Base-by-base conservation (phyloP, 2,113 vertebrate species). In the Physeter macrocephalus region DNA sequence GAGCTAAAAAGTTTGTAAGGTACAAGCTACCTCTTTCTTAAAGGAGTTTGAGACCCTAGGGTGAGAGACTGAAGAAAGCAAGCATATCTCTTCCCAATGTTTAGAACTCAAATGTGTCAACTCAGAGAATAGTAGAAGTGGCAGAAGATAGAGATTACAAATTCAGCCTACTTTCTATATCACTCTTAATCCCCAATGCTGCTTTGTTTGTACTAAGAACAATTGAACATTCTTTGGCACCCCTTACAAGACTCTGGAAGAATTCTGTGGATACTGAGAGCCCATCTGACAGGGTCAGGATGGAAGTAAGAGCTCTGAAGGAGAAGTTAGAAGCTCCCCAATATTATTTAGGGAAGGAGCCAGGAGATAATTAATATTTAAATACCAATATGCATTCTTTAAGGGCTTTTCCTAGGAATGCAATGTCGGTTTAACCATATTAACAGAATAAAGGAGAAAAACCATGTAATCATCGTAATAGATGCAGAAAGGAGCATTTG, bases 401-500 rank as follows among this genome's bases (percentile, higher is more conserved):
- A 43, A 92, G 74, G 15, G 39, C 72, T 81, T 87, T 62, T 72
- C 29, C 66, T 86, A 78, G 54, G 25, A 90, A 90, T 92, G 72
- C 34, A 89, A 80, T 52, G 18, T 96, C 94, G 46, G 13, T 86
- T 95, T 97, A 92, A 90, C 61, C 81, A 83, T 54, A 89, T 64
- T 94, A 83, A 88, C 36, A 90, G 88, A 90, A 61, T 80, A 90
- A 94, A 91, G 82, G 46, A 46, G 43, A 69, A 87, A 91, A 95
- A 41, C 43, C 17, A 72, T 84, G 12, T 64, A 87, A 59, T 72
- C n/a, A 88, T 46, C 9, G 64, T 41, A 95, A 59, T 29, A 93
- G 82, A 59, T 84, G 1, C 8, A 80, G 64, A 88, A 94, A 80
- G 12, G n/a, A 96, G 11, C 52, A 81, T 90, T 95, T 96, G 34